Base-by-base conservation (phyloP, 2,113 vertebrate genomes). In the Thamnaconus septentrionalis region DNA sequence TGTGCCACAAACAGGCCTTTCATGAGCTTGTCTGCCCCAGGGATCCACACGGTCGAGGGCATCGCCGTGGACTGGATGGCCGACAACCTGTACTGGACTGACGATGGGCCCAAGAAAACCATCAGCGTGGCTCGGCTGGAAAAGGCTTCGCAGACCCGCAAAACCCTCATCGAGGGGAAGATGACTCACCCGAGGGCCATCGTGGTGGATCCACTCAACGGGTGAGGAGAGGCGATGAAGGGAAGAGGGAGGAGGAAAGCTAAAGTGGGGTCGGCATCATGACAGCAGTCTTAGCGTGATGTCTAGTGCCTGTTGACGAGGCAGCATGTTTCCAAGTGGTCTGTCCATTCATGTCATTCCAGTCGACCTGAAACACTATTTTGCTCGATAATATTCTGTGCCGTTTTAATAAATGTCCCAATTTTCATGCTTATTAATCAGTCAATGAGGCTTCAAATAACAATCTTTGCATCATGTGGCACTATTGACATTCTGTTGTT, bases 41-140 rank as follows among this genome's bases (percentile, higher is more conserved):
- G 95, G 7, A 96, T 99, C 78, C 95, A 97, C 89, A 98, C 96
- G 0, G 96, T 98, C 7, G 97, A 99, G 75, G 97, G 97, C 1
- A 93, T 99, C 0, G 96, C 96, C 0, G 97, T 99, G 83, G 97
- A 99, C 88, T 99, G 97, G 97, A 98, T 99, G 96, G 97, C 95
- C 3, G 92, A 98, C 84, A 99, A 99, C 76, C 87, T 99, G 62
- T 99, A 96, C 87, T 99, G 97, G 97, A 98, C 96, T 0, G 97
- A 98, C 0, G 97, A 99, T 0, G 96, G 97, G 3, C 97, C 96
- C 45, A 99, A 99, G 80, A 99, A 99, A 89, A 98, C 96, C 53
- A 98, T 99, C 88, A 98, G 96, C 0, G 97, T 99, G 73, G 97
- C 97, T 43, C 93, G 97, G 56, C 91, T 98, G 81, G 95, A 98